These are phyloP conservation scores for Drosophila neotestacea DNA, from an alignment of 2,888 invertebrate genomes.

Conservation along the genomic window DNA sequence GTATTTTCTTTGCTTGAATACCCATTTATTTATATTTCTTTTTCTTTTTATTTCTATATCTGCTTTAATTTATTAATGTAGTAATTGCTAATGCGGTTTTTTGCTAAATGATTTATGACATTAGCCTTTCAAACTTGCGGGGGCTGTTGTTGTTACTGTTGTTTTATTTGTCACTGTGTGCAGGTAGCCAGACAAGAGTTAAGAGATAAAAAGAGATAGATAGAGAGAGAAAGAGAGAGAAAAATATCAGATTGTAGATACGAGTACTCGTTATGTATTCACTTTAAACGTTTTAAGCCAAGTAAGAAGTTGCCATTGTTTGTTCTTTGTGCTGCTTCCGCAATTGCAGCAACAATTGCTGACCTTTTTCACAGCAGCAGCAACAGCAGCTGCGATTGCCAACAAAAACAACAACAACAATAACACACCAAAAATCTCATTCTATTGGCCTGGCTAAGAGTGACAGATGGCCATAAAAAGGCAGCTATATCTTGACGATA, in stretches of 20 bases:
- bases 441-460: slow-evolving; percentile 9
- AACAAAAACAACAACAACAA: slow-evolving; percentile 10
- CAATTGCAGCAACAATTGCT: slow-evolving; percentile 36
- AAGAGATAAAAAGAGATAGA: no score
- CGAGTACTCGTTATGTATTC: slow-evolving; percentile 13
- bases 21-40: not conserved
- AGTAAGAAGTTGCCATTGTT: slow-evolving; percentile 11
- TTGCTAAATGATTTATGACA: slow-evolving; percentile 23
- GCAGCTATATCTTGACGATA: slow-evolving; percentile 20
- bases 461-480: slow-evolving; percentile 23
- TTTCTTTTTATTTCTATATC: not conserved
- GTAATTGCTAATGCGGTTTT: slow-evolving; percentile 8
- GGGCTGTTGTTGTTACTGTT: slow-evolving; percentile 19
- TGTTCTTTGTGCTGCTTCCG: slow-evolving; percentile 50
- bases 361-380: slow-evolving; percentile 12
- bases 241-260: not conserved
- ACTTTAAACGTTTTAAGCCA: slow-evolving; percentile 12
- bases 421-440: slow-evolving; percentile 5
- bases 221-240: no score
- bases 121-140: slow-evolving; percentile 17
- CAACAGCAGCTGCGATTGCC: slow-evolving; percentile 43
- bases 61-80: not conserved
- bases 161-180: slow-evolving; percentile 2
- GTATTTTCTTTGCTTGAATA: no score
- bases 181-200: slow-evolving; percentile 8